A percentile compares a stretch with the other conserved stretches of the same genome.
These are phyloP conservation scores for Eupelmus urozonus DNA, from an alignment of 2,888 invertebrate species.

Conservation along the genomic window DNA sequence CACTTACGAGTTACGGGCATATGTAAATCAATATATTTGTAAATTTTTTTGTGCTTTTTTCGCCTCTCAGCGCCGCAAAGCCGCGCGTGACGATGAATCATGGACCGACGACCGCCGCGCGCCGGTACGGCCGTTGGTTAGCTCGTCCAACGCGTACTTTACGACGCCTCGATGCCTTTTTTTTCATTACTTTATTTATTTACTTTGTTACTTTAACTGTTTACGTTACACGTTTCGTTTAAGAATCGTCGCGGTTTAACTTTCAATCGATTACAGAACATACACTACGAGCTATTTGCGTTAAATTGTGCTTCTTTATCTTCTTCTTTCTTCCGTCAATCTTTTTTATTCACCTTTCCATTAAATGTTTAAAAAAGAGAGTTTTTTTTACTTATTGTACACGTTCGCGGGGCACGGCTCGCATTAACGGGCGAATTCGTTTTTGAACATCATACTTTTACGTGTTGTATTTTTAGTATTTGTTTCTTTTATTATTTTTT, in stretches of 20 bases:
- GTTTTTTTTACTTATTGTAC: conserved; percentile 70
- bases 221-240: conserved; percentile 58
- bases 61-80: conserved; percentile 33
- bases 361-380: conserved; percentile 66
- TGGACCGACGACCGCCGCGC: conserved; percentile 64
- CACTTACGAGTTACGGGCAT: conserved; percentile 78
- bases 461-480: conserved; percentile 27
- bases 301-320: conserved; percentile 65
- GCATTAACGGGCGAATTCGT: conserved; percentile 68
- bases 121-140: conserved; percentile 62
- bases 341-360: conserved; percentile 61
- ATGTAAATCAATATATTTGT: conserved; percentile 78
- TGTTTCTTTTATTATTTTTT: conserved; percentile 47
- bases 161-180: conserved; percentile 60
- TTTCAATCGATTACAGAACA: conserved; percentile 77
- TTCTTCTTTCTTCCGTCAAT: conserved; percentile 58
- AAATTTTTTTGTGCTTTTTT: conserved; percentile 75
- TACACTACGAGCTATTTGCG: conserved; percentile 78
- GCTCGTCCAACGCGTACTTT: conserved; percentile 4
- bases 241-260: conserved; percentile 67
- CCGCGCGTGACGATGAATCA: too few species aligned
- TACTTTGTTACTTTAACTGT: conserved; percentile 60
- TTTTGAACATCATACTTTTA: conserved; percentile 45
- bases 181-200: conserved; percentile 60
- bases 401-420: conserved; percentile 73